phyloP scores from a whole-genome alignment of 1,140 invertebrate genomes.

The Hylyphantes graminicola region DNA sequence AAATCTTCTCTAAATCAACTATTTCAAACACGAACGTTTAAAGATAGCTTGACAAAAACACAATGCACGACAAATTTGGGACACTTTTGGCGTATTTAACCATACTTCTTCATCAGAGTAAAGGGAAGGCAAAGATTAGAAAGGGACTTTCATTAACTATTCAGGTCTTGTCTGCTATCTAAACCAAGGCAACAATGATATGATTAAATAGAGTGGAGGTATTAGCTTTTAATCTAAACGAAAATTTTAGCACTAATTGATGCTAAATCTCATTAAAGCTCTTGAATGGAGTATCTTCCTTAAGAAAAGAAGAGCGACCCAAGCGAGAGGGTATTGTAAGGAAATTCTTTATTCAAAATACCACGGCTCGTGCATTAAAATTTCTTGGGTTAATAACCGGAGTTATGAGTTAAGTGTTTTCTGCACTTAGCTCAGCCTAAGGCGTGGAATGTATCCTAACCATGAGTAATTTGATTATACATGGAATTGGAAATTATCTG shows the following conservation, averaged over 20 bases:
- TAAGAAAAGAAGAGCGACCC: slow-evolving; percentile 20
- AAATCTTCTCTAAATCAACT: too few species aligned
- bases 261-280: slow-evolving; percentile 36
- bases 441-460: too few species aligned
- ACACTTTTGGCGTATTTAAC: slow-evolving; percentile 28
- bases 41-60: slow-evolving; percentile 1
- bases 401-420: background rate
- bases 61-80: background rate
- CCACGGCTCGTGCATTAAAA: background rate
- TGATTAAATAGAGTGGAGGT: slow-evolving; percentile 46
- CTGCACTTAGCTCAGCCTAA: too few species aligned
- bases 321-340: background rate
- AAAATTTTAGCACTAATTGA: slow-evolving; percentile 53
- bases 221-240: slow-evolving; percentile 53
- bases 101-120: slow-evolving; percentile 1
- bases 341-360: slow-evolving; percentile 25
- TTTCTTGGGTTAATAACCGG: slow-evolving; percentile 7
- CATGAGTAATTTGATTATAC: too few species aligned
- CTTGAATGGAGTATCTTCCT: slow-evolving; percentile 16
- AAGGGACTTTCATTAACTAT: slow-evolving; percentile 14
- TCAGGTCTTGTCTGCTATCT: slow-evolving; percentile 27
- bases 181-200: slow-evolving; percentile 45
- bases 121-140: background rate
- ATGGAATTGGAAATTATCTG: too few species aligned
- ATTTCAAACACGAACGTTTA: background rate